Percentiles rank a stretch among this genome's conserved stretches.
phyloP scores from a whole-genome alignment of 2,888 invertebrate species.

The Dastarcus helophoroides region DNA sequence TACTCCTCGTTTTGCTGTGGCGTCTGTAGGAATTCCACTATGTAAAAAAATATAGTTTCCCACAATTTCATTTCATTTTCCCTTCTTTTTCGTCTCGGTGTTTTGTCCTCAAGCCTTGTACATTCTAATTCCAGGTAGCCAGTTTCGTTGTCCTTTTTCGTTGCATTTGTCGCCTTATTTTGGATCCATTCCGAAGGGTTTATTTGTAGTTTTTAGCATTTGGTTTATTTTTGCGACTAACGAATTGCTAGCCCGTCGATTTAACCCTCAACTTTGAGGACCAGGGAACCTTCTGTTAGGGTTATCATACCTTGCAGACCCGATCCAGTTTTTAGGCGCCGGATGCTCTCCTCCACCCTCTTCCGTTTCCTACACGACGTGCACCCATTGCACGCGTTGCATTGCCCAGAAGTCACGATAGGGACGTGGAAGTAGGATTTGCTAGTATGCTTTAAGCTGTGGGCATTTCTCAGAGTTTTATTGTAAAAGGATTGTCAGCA shows the following conservation, averaged over 20 bases:
- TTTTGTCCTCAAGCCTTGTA: too few species aligned
- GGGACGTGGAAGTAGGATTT: conserved; percentile 1
- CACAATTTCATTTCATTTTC: conserved; percentile 2
- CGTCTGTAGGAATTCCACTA: conserved; percentile 5
- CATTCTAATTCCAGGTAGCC: too few species aligned
- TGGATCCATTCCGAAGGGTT: too few species aligned
- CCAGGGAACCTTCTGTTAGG: too few species aligned
- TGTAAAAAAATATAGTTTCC: conserved; percentile 6
- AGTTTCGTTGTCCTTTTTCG: too few species aligned
- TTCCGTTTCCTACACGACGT: neutral
- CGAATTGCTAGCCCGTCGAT: too few species aligned
- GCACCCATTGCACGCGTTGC: neutral
- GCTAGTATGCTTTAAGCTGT: neutral
- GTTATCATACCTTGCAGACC: too few species aligned
- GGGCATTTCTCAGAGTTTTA: conserved; percentile 3
- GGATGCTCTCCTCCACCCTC: conserved; percentile 1
- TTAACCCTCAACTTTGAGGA: too few species aligned
- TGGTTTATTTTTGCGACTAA: too few species aligned
- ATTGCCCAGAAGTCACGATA: neutral
- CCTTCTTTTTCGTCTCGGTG: conserved; percentile 7
- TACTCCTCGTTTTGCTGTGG: conserved; percentile 6
- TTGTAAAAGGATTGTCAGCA: conserved; percentile 1
- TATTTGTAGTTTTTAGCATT: too few species aligned
- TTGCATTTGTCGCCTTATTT: too few species aligned
- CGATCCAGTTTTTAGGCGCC: conserved; percentile 4